Percentiles rank a stretch among this genome's conserved stretches.
These are phyloP conservation scores for Seriola rivoliana DNA, from an alignment of 2,113 vertebrate genomes.

Conservation along the genomic window DNA sequence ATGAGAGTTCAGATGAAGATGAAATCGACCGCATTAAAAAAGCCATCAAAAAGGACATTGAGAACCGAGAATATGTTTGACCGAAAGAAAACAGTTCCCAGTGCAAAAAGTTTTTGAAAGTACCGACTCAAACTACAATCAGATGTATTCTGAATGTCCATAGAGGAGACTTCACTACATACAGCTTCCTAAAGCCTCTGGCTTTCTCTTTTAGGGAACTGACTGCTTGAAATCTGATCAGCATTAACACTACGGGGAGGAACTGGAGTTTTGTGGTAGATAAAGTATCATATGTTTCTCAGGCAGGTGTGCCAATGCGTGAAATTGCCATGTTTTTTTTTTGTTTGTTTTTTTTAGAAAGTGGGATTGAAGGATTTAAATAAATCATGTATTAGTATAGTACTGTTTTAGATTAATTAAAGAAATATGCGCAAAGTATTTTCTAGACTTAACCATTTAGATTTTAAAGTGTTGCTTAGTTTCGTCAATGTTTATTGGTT, in stretches of 20 bases:
- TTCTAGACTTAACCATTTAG: not conserved
- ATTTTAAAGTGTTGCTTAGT: constrained; percentile 8
- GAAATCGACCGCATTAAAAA: constrained; percentile 76
- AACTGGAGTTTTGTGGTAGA: not conserved
- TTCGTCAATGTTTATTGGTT: constrained; percentile 3
- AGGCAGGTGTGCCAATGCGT: not conserved
- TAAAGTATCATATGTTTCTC: constrained; percentile 17
- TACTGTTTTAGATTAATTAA: not conserved
- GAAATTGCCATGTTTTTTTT: constrained; percentile 6
- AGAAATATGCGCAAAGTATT: not conserved
- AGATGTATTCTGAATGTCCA: not conserved
- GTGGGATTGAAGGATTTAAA: not conserved
- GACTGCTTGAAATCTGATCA: not conserved
- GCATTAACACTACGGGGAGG: not conserved
- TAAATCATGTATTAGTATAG: not conserved
- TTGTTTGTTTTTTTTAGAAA: not conserved
- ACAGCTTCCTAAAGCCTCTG: not conserved
- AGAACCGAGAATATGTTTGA: constrained; percentile 70
- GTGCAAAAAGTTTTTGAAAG: not conserved
- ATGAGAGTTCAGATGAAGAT: constrained; percentile 61
- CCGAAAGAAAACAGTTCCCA: not conserved
- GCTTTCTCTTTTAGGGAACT: not conserved
- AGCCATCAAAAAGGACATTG: constrained; percentile 70
- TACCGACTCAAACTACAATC: not conserved
- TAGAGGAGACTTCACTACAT: not conserved